These are phyloP conservation scores for Notolepis coatsorum DNA, from an alignment of 2,797 vertebrate species.

Conservation along the genomic window DNA sequence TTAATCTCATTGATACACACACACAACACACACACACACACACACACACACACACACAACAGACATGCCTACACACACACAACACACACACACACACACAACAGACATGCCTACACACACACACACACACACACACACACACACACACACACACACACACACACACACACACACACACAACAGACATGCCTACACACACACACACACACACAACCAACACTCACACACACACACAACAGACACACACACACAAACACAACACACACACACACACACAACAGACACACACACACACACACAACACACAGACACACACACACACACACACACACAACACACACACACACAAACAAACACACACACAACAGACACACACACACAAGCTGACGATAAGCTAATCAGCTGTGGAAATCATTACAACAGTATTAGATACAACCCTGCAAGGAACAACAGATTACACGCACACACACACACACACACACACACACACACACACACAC, in stretches of 20 bases:
- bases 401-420: constrained; percentile 20
- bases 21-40: neutral
- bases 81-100: neutral
- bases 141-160: constrained; percentile 32
- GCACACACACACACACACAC: neutral
- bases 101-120: too few relatives aligned
- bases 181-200: constrained; percentile 7
- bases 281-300: constrained; percentile 15
- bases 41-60: too few relatives aligned
- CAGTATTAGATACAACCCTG: too few relatives aligned
- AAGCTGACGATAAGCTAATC: constrained; percentile 12
- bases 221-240: too few relatives aligned
- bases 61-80: neutral
- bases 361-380: neutral
- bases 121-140: too few relatives aligned
- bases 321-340: neutral
- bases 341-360: neutral
- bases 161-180: constrained; percentile 14
- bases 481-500: too few relatives aligned
- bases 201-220: too few relatives aligned
- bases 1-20: neutral
- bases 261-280: constrained; percentile 10
- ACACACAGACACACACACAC: constrained; percentile 33
- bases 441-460: too few relatives aligned
- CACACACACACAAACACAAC: too few relatives aligned